Conservation (phyloP, 2,888 invertebrate genomes). For the Drosophila mayaguana region DNA sequence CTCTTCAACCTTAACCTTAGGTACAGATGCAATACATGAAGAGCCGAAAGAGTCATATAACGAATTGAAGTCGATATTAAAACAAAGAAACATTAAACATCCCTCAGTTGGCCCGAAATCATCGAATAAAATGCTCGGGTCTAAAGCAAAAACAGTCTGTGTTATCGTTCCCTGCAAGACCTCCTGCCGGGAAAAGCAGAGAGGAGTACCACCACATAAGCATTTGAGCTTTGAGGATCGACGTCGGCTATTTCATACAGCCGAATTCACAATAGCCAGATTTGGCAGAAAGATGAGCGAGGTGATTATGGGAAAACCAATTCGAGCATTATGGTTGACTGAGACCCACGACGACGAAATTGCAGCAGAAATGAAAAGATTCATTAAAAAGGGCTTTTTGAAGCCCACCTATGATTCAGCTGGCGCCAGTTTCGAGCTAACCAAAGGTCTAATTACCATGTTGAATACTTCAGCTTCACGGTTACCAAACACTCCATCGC, state of each 20-base stretch:
- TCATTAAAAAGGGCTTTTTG: not conserved
- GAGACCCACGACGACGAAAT: not conserved
- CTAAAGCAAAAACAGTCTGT: not conserved
- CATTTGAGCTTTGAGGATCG: constrained; percentile 16
- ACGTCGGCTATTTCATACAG: constrained; percentile 22
- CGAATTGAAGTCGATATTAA: not conserved
- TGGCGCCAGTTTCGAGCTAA: not conserved
- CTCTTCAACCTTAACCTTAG: not conserved
- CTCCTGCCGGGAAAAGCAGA: not conserved
- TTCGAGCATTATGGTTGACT: not conserved
- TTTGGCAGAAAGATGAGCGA: constrained; percentile 36
- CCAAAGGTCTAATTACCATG: not conserved
- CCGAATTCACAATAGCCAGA: constrained; percentile 35
- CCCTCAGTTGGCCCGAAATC: not conserved
- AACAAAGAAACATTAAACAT: not conserved
- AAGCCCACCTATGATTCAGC: not conserved
- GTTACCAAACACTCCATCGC: too few relatives aligned
- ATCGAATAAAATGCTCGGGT: not conserved
- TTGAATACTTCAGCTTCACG: too few relatives aligned
- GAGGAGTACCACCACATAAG: not conserved
- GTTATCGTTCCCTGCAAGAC: not conserved
- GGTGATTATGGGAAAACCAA: not conserved
- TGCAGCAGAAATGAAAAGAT: not conserved
- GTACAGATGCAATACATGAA: not conserved
- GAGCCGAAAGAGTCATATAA: not conserved